Percentiles rank a stretch among this genome's conserved stretches.
phyloP scores from a whole-genome alignment of 2,797 vertebrate genomes.

The Rhinella marina region DNA sequence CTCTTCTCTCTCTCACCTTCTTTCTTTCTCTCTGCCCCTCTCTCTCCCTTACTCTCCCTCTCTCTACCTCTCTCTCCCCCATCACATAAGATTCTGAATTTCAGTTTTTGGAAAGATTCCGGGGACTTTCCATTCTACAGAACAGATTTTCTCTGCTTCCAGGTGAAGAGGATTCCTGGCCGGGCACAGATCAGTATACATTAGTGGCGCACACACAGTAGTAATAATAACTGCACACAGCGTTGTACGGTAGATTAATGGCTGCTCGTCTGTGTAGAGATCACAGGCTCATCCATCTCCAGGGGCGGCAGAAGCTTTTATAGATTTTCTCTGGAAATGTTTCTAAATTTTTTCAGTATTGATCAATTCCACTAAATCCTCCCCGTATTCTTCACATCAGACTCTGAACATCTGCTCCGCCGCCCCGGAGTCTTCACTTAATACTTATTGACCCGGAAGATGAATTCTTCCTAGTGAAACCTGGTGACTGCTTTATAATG shows the following conservation, averaged over 20 bases:
- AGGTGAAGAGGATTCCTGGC: too few relatives aligned
- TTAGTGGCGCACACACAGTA: too few relatives aligned
- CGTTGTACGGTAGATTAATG: not conserved
- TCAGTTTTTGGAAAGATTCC: too few relatives aligned
- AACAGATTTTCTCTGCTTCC: too few relatives aligned
- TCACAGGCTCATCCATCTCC: not conserved
- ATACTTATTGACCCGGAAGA: not conserved
- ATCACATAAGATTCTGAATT: too few relatives aligned
- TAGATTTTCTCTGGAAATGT: conserved; percentile 18
- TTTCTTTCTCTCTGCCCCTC: too few relatives aligned
- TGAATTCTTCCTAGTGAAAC: not conserved
- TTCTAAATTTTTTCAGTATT: not conserved
- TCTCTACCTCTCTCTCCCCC: too few relatives aligned
- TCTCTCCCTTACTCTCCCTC: too few relatives aligned
- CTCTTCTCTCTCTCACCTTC: too few relatives aligned
- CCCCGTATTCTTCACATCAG: not conserved
- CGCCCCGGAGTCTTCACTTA: not conserved
- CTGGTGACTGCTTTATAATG: not conserved
- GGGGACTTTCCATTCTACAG: too few relatives aligned
- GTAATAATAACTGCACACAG: not conserved
- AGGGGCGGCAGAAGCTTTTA: not conserved
- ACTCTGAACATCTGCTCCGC: not conserved
- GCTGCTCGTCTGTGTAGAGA: not conserved
- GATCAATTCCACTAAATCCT: not conserved
- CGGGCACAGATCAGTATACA: too few relatives aligned